These are phyloP conservation scores for Ormyrus pomaceus DNA, from an alignment of 2,888 invertebrate species.

Conservation along the genomic window DNA sequence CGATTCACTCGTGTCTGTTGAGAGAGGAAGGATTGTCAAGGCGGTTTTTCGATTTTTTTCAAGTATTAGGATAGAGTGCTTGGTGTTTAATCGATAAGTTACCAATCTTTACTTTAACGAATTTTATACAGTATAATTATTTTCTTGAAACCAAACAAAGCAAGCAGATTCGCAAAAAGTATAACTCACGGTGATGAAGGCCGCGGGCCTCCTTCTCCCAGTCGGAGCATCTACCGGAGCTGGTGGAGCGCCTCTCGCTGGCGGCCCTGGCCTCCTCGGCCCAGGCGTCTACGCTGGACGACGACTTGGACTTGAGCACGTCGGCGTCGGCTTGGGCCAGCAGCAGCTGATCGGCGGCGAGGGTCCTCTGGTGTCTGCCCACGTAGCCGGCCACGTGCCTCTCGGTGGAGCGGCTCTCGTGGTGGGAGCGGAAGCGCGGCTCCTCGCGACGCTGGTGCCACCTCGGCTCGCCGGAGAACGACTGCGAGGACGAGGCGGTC, in stretches of 20 bases:
- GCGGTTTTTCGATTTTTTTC: no score
- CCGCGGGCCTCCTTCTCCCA: slow-evolving; percentile 32
- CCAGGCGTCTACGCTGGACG: slow-evolving; percentile 69
- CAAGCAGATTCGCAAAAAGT: neutral
- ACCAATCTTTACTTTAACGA: no score
- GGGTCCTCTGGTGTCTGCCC: neutral
- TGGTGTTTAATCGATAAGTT: no score
- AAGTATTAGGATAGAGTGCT: no score
- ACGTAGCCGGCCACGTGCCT: slow-evolving; percentile 36
- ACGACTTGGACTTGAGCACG: slow-evolving; percentile 68
- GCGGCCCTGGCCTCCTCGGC: slow-evolving; percentile 62
- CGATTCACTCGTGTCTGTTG: slow-evolving; percentile 47
- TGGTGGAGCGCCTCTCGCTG: slow-evolving; percentile 59
- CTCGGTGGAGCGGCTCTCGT: slow-evolving; percentile 61
- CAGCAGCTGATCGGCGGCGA: neutral
- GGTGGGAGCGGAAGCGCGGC: slow-evolving; percentile 43
- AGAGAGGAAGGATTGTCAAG: no score
- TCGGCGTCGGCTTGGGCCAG: slow-evolving; percentile 30
- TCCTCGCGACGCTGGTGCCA: neutral
- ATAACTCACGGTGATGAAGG: slow-evolving; percentile 23
- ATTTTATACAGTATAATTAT: no score
- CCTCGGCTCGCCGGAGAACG: slow-evolving; percentile 19
- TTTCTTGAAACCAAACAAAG: no score
- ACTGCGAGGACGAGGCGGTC: slow-evolving; percentile 27
- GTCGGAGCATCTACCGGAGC: slow-evolving; percentile 60